These are phyloP conservation scores for Falco columbarius DNA, from an alignment of 2,797 vertebrate genomes.

Conservation along the genomic window DNA sequence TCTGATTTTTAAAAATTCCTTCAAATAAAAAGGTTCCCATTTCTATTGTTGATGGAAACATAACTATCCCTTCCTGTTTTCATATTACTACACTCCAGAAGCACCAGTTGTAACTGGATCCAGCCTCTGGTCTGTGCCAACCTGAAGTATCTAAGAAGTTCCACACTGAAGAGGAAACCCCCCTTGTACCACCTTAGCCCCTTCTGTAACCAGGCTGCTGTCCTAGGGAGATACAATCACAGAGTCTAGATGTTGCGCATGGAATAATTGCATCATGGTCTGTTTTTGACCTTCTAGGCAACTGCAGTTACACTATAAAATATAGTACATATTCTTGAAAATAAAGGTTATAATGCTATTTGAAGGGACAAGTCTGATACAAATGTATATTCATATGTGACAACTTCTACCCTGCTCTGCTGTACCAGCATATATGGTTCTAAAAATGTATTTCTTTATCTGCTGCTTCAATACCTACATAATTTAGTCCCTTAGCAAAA, in stretches of 20 bases:
- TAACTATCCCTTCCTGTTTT: background rate
- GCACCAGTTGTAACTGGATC: background rate
- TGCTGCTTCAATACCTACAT: background rate
- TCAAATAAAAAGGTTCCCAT: background rate
- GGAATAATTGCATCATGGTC: background rate
- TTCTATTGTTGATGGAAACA: background rate
- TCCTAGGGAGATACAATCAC: background rate
- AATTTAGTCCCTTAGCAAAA: background rate
- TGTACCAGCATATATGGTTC: background rate
- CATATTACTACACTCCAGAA: background rate
- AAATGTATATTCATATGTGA: background rate
- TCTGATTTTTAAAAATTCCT: background rate
- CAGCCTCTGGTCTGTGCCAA: background rate
- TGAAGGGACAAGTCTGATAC: background rate
- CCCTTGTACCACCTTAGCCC: background rate
- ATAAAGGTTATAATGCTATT: background rate
- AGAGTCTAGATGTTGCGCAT: background rate
- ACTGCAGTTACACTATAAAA: background rate
- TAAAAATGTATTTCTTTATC: background rate
- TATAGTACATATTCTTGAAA: background rate
- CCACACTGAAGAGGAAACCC: background rate
- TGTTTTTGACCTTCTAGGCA: background rate
- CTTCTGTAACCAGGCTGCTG: background rate
- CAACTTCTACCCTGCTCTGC: background rate
- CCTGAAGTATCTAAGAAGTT: background rate